These are phyloP conservation scores for Rhea americana DNA, from an alignment of 2,113 vertebrate species.

Conservation along the genomic window DNA sequence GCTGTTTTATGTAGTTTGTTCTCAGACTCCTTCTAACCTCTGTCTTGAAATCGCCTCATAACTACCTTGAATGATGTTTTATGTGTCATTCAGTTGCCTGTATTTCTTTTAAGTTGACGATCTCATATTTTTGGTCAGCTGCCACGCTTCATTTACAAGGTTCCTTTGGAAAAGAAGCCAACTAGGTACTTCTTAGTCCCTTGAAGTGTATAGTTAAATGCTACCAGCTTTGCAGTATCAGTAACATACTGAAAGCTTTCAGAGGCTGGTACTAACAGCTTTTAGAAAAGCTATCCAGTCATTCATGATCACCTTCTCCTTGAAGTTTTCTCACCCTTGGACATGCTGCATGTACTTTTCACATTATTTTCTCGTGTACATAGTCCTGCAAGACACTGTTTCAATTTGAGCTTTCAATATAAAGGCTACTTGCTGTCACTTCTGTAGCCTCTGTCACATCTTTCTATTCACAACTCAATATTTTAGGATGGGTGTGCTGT, in stretches of 20 bases:
- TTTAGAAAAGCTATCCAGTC: background rate
- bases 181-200: background rate
- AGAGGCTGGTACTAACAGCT: background rate
- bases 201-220: background rate
- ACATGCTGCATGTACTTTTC: background rate
- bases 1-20: background rate
- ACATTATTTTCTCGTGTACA: background rate
- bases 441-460: background rate
- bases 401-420: background rate
- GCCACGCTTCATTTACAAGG: background rate
- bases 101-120: background rate
- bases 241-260: background rate
- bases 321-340: background rate
- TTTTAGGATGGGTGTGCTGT: background rate
- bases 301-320: background rate
- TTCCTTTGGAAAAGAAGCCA: background rate
- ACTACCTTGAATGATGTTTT: background rate
- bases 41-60: background rate
- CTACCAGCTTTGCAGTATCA: background rate
- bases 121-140: background rate
- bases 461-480: background rate
- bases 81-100: background rate
- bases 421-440: background rate
- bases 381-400: fast-evolving
- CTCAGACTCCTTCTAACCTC: background rate